Conservation (phyloP, 2,888 invertebrate species). For the Zygothrica quintamaculata region DNA sequence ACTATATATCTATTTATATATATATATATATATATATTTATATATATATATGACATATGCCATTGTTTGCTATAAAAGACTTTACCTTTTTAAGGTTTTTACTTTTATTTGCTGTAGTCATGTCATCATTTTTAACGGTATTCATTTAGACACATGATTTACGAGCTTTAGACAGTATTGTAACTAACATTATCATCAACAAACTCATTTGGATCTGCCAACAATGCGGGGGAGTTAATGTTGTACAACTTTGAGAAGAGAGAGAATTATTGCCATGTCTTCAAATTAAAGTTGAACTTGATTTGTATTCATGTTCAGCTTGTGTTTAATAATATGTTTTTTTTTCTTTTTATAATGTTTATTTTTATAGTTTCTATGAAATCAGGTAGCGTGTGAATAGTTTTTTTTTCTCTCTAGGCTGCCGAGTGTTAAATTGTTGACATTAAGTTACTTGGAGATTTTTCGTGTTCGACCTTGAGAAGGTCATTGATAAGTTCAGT, state of each 20-base stretch:
- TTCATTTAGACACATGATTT: conserved; percentile 62
- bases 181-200: conserved; percentile 19
- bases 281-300: conserved; percentile 42
- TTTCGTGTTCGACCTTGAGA: conserved; percentile 50
- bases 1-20: conserved; percentile 9
- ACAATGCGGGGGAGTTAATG: conserved; percentile 44
- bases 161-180: conserved; percentile 48
- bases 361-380: conserved; percentile 23
- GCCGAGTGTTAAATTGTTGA: conserved; percentile 32
- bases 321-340: conserved; percentile 32
- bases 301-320: conserved; percentile 37
- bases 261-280: conserved; percentile 36
- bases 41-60: conserved; percentile 8
- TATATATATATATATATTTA: conserved; percentile 10
- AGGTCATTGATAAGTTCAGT: conserved; percentile 51
- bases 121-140: conserved; percentile 53
- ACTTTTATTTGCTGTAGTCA: conserved; percentile 52
- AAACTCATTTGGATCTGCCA: conserved; percentile 30
- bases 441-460: conserved; percentile 28
- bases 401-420: conserved; percentile 23
- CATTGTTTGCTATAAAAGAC: too few species aligned
- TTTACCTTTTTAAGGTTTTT: conserved; percentile 12
- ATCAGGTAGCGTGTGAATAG: conserved; percentile 33
- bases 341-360: conserved; percentile 27
- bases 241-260: conserved; percentile 17